Conservation (phyloP, 2,113 vertebrate genomes). For the Acrocephalus arundinaceus region DNA sequence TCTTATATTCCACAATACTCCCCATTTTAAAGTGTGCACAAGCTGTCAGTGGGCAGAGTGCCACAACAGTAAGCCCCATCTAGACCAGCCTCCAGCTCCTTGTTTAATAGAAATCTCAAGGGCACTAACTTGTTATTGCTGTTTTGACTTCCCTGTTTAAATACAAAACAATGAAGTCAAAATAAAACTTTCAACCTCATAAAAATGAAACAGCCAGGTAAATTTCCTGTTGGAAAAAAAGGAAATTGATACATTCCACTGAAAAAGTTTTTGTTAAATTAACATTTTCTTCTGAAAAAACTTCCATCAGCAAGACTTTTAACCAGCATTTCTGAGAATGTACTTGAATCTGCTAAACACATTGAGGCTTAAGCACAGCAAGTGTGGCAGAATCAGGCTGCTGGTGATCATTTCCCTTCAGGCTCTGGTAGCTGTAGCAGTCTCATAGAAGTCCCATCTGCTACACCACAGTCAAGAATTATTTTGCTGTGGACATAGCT, state of each 20-base stretch:
- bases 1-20: background rate
- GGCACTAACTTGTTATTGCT: constrained; percentile 5
- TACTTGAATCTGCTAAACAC: background rate
- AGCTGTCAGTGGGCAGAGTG: background rate
- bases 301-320: background rate
- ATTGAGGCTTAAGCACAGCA: background rate
- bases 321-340: background rate
- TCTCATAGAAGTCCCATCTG: background rate
- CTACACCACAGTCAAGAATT: background rate
- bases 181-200: constrained; percentile 10
- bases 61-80: background rate
- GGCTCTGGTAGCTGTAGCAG: background rate
- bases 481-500: background rate
- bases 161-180: background rate
- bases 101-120: constrained; percentile 12
- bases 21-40: background rate
- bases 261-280: background rate
- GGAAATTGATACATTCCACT: constrained; percentile 34
- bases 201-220: background rate
- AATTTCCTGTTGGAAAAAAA: constrained; percentile 24
- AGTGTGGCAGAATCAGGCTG: constrained; percentile 4
- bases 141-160: constrained; percentile 24
- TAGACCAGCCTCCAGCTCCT: constrained; percentile 7
- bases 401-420: background rate
- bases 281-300: background rate